phyloP scores from a whole-genome alignment of 1,140 invertebrate species.

The Pinna nobilis region DNA sequence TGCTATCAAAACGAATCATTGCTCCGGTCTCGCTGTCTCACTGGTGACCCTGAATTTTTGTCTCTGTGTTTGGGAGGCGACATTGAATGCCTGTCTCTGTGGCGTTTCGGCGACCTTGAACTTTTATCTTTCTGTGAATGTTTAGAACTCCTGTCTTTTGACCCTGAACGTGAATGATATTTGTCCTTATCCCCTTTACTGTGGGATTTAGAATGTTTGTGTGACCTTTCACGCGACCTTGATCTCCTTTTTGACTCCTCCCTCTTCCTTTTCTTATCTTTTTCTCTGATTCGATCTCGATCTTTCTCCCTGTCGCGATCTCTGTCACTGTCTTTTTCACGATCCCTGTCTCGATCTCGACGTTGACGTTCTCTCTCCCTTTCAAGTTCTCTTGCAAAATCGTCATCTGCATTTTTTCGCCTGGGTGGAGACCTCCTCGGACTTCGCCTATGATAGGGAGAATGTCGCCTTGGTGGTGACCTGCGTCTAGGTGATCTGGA shows the following conservation, averaged over 20 bases:
- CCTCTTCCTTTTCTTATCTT: conserved; percentile 8
- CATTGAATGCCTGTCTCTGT: conserved; percentile 10
- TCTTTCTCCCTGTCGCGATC: not conserved
- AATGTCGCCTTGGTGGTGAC: conserved; percentile 20
- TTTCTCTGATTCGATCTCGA: conserved; percentile 11
- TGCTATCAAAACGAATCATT: not conserved
- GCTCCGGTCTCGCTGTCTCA: not conserved
- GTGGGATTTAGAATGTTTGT: conserved; percentile 5
- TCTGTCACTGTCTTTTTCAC: not conserved
- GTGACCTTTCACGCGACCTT: conserved; percentile 23
- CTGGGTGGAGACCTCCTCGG: conserved; percentile 28
- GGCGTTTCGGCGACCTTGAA: conserved; percentile 31
- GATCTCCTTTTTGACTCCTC: conserved; percentile 25
- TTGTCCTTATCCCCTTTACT: conserved; percentile 20
- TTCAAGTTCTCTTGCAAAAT: conserved; percentile 64
- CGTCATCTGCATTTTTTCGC: conserved; percentile 33
- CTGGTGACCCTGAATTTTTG: not conserved
- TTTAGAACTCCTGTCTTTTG: conserved; percentile 31
- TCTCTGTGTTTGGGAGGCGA: conserved; percentile 14
- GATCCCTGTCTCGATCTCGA: conserved; percentile 46
- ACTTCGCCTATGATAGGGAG: conserved; percentile 18
- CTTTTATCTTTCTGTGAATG: conserved; percentile 23
- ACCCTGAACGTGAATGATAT: conserved; percentile 36
- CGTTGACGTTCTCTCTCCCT: conserved; percentile 63
- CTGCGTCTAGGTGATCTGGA: conserved; percentile 8